Conservation (phyloP, 2,888 invertebrate species). For the Lasioglossum leucozonium region DNA sequence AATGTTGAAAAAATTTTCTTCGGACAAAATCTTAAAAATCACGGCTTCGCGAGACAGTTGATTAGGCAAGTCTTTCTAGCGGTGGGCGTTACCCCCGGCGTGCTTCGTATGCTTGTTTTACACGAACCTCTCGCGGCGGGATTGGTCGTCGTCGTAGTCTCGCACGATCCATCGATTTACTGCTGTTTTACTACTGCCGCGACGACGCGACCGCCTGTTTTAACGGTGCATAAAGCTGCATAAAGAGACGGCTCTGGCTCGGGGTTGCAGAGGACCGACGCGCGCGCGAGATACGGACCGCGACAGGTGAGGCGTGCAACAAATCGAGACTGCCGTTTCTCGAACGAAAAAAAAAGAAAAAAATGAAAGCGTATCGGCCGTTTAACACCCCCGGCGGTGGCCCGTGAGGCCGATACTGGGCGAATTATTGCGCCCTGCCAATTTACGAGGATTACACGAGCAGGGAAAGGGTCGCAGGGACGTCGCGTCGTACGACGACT, state of each 20-base stretch:
- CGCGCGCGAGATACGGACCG: constrained; percentile 44
- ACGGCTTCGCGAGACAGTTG: neutral
- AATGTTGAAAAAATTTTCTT: no score
- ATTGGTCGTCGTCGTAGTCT: constrained; percentile 39
- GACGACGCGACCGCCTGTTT: constrained; percentile 56
- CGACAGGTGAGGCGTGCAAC: constrained; percentile 59
- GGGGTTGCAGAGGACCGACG: constrained; percentile 12
- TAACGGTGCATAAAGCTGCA: constrained; percentile 65
- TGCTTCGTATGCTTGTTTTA: neutral
- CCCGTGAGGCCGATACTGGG: constrained; percentile 64
- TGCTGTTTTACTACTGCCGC: constrained; percentile 60
- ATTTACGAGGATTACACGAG: constrained; percentile 69
- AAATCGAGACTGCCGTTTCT: constrained; percentile 53
- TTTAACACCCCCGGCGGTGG: constrained; percentile 54
- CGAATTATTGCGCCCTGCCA: constrained; percentile 72
- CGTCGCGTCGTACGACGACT: constrained; percentile 66
- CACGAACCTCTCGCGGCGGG: constrained; percentile 5
- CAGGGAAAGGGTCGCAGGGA: constrained; percentile 63
- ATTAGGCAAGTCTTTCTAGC: neutral
- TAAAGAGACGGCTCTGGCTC: constrained; percentile 46
- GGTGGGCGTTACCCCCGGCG: neutral
- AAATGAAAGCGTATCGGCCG: constrained; percentile 48
- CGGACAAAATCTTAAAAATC: neutral
- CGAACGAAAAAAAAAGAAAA: constrained; percentile 24
- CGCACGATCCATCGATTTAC: constrained; percentile 63